Evolutionary conservation across 2,888 invertebrate species (phyloP).

Genomic region (Patella depressa): DNA sequence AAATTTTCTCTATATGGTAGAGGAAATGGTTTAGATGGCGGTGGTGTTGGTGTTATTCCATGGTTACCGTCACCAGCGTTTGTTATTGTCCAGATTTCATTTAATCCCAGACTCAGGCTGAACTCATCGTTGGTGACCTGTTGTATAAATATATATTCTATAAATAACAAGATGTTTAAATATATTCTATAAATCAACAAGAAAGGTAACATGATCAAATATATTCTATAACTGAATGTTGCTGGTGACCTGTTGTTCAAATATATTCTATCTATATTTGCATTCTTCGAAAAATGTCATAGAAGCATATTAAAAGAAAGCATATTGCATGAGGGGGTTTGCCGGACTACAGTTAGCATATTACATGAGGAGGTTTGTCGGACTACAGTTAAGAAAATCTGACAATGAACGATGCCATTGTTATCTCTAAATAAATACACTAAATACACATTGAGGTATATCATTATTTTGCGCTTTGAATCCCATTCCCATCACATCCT

Average conservation of each 20-base stretch:
- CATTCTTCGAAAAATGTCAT: no score
- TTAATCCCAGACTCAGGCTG: constrained; percentile 38
- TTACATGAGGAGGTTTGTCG: no score
- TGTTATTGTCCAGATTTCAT: constrained; percentile 52
- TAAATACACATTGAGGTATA: no score
- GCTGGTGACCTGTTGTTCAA: neutral
- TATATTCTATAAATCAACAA: no score
- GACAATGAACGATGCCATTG: no score
- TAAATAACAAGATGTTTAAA: neutral
- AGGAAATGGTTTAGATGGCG: constrained; percentile 44
- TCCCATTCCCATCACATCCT: no score
- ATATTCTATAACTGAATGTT: neutral
- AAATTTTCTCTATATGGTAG: constrained; percentile 52
- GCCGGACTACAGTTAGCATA: no score
- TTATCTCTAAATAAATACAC: no score
- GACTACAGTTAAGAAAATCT: no score
- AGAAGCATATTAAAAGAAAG: no score
- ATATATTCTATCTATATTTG: neutral
- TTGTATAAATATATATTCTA: neutral
- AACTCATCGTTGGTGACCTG: constrained; percentile 32
- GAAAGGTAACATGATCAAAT: neutral
- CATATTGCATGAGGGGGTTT: no score
- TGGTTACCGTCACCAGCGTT: constrained; percentile 45
- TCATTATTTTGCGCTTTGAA: no score
- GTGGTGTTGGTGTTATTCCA: constrained; percentile 31